Conservation (phyloP, 2,888 invertebrate genomes). For the Laothoe populi region DNA sequence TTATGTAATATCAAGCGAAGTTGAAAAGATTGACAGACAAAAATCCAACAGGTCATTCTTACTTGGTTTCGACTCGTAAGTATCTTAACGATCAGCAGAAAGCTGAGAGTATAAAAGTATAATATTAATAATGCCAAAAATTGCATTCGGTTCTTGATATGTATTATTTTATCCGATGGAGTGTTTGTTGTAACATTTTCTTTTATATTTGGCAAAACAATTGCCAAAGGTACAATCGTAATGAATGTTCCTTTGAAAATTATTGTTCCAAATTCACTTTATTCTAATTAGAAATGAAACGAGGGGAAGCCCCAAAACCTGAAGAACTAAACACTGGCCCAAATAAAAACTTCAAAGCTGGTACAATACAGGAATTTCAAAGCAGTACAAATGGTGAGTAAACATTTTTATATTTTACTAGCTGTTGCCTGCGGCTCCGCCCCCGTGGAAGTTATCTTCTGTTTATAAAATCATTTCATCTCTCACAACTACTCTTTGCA, state of each 20-base stretch:
- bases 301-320: constrained; percentile 26
- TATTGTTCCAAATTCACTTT: constrained; percentile 23
- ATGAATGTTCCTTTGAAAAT: constrained; percentile 5
- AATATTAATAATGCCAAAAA: too few species aligned
- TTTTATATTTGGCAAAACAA: neutral
- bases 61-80: too few species aligned
- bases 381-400: constrained; percentile 25
- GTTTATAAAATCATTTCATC: too few species aligned
- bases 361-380: constrained; percentile 20
- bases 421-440: too few species aligned
- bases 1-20: too few species aligned
- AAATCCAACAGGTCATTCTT: too few species aligned
- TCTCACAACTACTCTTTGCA: too few species aligned
- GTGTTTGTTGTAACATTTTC: neutral
- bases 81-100: too few species aligned
- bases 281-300: constrained; percentile 25
- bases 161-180: neutral
- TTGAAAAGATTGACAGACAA: too few species aligned
- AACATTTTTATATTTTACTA: too few species aligned
- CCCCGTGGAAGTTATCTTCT: too few species aligned
- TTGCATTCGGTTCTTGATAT: neutral
- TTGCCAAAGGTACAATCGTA: neutral
- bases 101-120: too few species aligned
- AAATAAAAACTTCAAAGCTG: constrained; percentile 25
- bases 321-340: constrained; percentile 26